Conservation (phyloP, 2,797 vertebrate genomes). For the Urophycis tenuis region DNA sequence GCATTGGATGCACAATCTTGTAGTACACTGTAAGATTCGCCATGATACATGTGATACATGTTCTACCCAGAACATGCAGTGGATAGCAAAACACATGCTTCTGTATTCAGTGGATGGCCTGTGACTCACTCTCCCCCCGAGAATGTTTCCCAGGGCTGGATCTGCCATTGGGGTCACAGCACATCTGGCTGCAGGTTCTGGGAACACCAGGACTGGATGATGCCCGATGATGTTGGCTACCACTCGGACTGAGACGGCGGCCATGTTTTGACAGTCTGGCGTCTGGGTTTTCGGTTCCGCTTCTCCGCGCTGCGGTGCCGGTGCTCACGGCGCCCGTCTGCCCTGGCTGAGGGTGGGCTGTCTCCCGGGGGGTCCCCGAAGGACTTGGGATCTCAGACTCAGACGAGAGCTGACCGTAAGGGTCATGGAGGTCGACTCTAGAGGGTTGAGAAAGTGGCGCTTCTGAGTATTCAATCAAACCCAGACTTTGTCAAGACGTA, state of each 20-base stretch:
- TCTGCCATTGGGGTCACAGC: slow-evolving; percentile 33
- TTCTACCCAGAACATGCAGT: not conserved
- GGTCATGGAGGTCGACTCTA: slow-evolving; percentile 86
- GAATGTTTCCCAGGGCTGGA: slow-evolving; percentile 34
- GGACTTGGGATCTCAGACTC: slow-evolving; percentile 53
- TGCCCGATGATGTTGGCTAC: not conserved
- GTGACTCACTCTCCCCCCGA: slow-evolving; percentile 32
- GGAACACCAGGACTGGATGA: slow-evolving; percentile 20
- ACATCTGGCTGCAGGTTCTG: not conserved
- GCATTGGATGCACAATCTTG: not conserved
- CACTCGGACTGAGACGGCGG: slow-evolving; percentile 23
- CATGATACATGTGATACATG: not conserved
- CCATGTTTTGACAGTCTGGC: slow-evolving; percentile 5
- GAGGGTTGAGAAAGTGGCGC: not conserved
- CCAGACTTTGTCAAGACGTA: not conserved
- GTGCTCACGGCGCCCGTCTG: not conserved
- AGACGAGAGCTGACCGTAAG: slow-evolving; percentile 71
- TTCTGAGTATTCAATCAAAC: not conserved
- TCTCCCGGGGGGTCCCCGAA: slow-evolving; percentile 73
- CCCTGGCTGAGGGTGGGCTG: slow-evolving; percentile 57
- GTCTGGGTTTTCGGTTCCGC: slow-evolving; percentile 10
- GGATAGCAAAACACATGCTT: slow-evolving; percentile 32
- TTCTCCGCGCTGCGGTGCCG: not conserved
- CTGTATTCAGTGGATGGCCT: slow-evolving; percentile 36
- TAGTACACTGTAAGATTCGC: not conserved